Conservation (phyloP, 2,797 vertebrate genomes). For the Dromococcyx pavoninus region DNA sequence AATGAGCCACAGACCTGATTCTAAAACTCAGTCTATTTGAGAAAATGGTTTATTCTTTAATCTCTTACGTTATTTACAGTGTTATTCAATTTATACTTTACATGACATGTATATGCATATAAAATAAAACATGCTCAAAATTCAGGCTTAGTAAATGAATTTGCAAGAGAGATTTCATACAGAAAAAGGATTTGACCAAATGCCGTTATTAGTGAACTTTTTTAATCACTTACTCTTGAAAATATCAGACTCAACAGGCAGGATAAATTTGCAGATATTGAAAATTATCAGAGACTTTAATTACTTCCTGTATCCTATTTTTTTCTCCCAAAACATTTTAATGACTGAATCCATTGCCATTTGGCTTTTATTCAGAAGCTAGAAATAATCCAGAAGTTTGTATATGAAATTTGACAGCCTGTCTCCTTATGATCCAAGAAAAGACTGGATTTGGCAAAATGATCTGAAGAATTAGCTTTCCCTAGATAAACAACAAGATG, state of each 20-base stretch:
- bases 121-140: background rate
- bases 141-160: background rate
- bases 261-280: background rate
- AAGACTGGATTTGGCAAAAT: background rate
- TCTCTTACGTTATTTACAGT: background rate
- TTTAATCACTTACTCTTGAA: background rate
- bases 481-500: background rate
- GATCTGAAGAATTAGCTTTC: conserved; percentile 19
- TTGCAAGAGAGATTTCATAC: background rate
- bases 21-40: background rate
- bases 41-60: background rate
- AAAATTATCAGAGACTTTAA: conserved; percentile 10
- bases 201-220: background rate
- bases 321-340: conserved; percentile 15
- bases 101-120: background rate
- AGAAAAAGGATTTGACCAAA: background rate
- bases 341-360: background rate
- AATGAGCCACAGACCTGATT: background rate
- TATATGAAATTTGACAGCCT: conserved; percentile 25
- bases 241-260: background rate
- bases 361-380: conserved; percentile 26
- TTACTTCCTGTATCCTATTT: background rate
- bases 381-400: conserved; percentile 43
- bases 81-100: background rate
- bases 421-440: background rate